Evolutionary conservation across 2,113 vertebrate species (phyloP).

Genomic region (Seriola rivoliana): DNA sequence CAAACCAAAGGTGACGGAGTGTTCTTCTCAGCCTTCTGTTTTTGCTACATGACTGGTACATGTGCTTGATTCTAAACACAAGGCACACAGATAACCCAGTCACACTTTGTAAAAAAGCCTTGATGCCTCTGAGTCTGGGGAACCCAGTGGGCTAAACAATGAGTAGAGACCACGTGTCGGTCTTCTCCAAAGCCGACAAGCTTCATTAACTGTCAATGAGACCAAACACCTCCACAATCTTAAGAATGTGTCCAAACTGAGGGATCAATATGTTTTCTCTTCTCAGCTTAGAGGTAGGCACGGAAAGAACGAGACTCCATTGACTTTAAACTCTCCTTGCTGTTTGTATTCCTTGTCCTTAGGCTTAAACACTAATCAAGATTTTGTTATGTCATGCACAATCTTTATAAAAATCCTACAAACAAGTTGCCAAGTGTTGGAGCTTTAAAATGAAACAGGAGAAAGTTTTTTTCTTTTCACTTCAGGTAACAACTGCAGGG

Average conservation of each 20-base stretch:
- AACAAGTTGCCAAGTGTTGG: slow-evolving; percentile 28
- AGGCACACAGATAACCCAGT: slow-evolving; percentile 32
- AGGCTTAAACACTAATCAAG: slow-evolving; percentile 57
- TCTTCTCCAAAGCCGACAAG: slow-evolving; percentile 43
- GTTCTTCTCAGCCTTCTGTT: slow-evolving; percentile 26
- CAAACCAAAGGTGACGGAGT: slow-evolving; percentile 55
- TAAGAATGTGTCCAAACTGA: slow-evolving; percentile 58
- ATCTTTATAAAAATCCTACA: slow-evolving; percentile 41
- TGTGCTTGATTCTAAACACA: slow-evolving; percentile 3
- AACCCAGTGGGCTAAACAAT: slow-evolving; percentile 51
- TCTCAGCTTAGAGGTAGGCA: slow-evolving; percentile 16
- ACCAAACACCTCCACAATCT: slow-evolving; percentile 62
- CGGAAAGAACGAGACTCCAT: slow-evolving; percentile 2
- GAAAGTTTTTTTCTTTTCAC: neutral
- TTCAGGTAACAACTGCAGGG: slow-evolving; percentile 24
- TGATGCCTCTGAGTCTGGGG: slow-evolving; percentile 26
- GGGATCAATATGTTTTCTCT: slow-evolving; percentile 68
- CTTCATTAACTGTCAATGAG: slow-evolving; percentile 68
- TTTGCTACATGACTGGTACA: slow-evolving; percentile 28
- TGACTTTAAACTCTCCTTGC: slow-evolving; percentile 31
- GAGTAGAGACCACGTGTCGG: slow-evolving; percentile 22
- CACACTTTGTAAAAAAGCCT: slow-evolving; percentile 49
- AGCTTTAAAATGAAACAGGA: slow-evolving; percentile 59
- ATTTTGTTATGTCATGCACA: slow-evolving; percentile 34
- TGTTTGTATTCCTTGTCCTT: slow-evolving; percentile 40